These are phyloP conservation scores for Notarius lentiginosus DNA, from an alignment of 2,113 vertebrate species.

Conservation along the genomic window DNA sequence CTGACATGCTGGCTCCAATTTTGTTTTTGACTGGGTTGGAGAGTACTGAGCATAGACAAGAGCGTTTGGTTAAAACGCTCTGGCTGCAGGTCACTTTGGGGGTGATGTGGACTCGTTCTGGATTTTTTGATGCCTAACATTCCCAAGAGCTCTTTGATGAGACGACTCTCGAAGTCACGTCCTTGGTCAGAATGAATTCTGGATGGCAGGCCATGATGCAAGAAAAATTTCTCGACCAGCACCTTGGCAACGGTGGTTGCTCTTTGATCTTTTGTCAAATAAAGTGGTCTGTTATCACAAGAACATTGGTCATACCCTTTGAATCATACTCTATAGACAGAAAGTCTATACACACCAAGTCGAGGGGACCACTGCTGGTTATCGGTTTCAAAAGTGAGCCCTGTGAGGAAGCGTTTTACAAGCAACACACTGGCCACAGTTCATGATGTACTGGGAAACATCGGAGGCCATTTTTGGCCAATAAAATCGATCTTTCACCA, in stretches of 20 bases:
- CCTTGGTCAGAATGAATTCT: conserved; percentile 1
- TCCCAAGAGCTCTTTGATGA: not conserved
- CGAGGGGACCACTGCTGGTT: not conserved
- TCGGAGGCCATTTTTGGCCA: not conserved
- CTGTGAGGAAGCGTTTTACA: not conserved
- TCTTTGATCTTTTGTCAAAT: not conserved
- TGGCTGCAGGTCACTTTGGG: not conserved
- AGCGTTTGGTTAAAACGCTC: not conserved
- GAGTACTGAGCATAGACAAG: not conserved
- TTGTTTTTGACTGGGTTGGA: not conserved
- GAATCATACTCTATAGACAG: not conserved
- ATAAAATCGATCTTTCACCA: not conserved
- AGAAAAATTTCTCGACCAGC: not conserved
- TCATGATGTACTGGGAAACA: not conserved
- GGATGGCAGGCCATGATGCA: not conserved
- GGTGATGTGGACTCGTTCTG: not conserved
- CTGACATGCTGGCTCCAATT: not conserved
- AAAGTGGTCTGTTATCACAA: not conserved
- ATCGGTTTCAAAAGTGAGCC: not conserved
- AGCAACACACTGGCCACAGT: not conserved
- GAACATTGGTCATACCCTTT: not conserved
- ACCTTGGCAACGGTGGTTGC: not conserved
- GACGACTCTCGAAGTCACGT: not conserved
- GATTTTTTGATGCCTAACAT: not conserved
- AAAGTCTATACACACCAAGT: not conserved